Evolutionary conservation across 1,140 invertebrate genomes (phyloP), one percentile per base, ranked within the genome.

Genomic region (Sipha flava): DNA sequence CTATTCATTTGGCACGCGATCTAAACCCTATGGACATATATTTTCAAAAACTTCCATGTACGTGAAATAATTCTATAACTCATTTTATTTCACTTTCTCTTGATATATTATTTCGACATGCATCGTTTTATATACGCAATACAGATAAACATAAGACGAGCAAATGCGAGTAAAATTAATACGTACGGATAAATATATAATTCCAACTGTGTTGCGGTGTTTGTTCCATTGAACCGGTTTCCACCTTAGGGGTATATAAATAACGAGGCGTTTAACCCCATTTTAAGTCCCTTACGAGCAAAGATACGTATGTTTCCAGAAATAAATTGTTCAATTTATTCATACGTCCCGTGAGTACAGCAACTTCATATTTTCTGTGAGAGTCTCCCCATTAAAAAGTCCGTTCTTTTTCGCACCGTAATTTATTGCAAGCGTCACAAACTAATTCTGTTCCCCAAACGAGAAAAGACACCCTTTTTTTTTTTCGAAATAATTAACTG

Each of bases 211-310:
- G 16, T 66, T 40, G 23, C 47, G 70, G 29, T 14, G 47, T 40
- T 73, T 47, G 70, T 73, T 77, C 49, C 73, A 77, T 77, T 57
- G 73, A 77, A 77, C 73, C 73, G 49, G 73, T 77, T 77, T 77
- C 52, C 52, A 59, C 52, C 73, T 59, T 16, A 37, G 29, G 29
- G 31, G 72, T 54, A 43, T 75, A 77, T 59, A 77, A 43, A 77
- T 77, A 77, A 77, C 73, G 52, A 77, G 73, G 52, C 52, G 52
- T 77, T 77, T 77, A 77, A 77, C 73, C 73, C 73, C 73, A 26
- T 77, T 77, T 75, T 77, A 34, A 18, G 40, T 31, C n/a, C 68
- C 47, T 72, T 52, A 34, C 14, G 3, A 6, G 7, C 37, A 3
- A 1, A 10, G 23, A 54, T 16, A 21, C n/a, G 62, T n/a, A 31